These are phyloP conservation scores for Actenoides lindsayi DNA, from an alignment of 2,113 vertebrate genomes.

Conservation along the genomic window DNA sequence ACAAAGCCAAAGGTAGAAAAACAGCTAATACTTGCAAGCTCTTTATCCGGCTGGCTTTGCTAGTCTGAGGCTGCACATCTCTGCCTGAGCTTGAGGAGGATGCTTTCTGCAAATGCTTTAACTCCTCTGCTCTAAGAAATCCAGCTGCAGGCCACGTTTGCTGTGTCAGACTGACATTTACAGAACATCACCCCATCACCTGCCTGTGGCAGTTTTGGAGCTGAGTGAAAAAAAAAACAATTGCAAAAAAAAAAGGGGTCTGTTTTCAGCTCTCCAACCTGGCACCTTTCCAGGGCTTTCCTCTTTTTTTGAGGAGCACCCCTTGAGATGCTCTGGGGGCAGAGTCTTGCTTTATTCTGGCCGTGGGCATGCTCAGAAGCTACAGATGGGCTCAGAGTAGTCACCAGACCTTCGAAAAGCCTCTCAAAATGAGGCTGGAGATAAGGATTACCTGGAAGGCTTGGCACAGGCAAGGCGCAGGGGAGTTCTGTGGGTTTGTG, in stretches of 20 bases:
- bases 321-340: too few species aligned
- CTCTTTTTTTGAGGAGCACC: background rate
- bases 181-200: background rate
- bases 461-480: background rate
- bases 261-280: background rate
- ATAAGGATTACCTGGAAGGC: background rate
- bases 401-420: background rate
- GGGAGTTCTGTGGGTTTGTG: background rate
- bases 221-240: background rate
- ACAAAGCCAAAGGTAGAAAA: background rate
- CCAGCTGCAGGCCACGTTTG: background rate
- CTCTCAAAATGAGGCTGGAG: background rate
- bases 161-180: background rate
- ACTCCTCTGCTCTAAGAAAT: background rate
- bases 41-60: background rate
- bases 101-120: background rate
- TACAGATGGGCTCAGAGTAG: too few species aligned
- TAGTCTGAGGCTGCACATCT: background rate
- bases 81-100: background rate
- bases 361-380: background rate
- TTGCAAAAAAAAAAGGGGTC: background rate
- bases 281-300: background rate
- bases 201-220: accelerated
- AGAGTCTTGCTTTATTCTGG: background rate
- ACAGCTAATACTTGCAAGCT: background rate